Percentiles rank a stretch among this genome's conserved stretches.
Conservation (phyloP, 2,888 invertebrate species). For the Chirona hameri region DNA sequence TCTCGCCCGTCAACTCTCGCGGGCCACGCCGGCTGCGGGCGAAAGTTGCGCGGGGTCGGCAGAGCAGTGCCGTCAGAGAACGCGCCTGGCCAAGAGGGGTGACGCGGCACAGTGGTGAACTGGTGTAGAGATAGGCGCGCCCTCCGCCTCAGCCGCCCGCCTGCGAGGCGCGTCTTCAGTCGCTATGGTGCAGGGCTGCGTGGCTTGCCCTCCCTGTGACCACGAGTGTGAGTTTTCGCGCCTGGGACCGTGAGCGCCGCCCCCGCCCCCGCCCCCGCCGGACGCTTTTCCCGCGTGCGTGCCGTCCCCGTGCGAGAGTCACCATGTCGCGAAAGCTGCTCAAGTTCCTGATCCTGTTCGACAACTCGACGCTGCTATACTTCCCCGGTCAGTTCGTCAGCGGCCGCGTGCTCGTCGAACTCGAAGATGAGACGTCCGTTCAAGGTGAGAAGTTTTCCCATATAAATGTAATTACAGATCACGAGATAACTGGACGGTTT, state of each 20-base stretch:
- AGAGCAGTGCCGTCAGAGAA: not conserved
- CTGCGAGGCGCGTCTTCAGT: too few species aligned
- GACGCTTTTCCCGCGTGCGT: not conserved
- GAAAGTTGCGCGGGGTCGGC: not conserved
- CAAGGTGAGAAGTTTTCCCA: conserved; percentile 56
- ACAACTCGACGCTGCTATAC: conserved; percentile 86
- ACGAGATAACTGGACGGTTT: too few species aligned
- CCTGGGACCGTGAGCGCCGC: not conserved
- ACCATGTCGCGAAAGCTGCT: conserved; percentile 63
- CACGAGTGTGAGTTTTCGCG: not conserved
- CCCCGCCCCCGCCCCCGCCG: not conserved
- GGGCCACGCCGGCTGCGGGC: not conserved
- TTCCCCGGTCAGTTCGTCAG: conserved; percentile 92
- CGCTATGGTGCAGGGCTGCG: not conserved
- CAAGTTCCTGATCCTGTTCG: conserved; percentile 89
- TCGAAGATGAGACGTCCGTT: conserved; percentile 90
- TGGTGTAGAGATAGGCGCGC: not conserved
- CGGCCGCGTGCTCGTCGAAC: conserved; percentile 83
- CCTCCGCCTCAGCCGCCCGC: too few species aligned
- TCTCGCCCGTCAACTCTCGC: too few species aligned
- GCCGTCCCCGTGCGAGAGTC: not conserved
- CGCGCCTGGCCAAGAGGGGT: not conserved
- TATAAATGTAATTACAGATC: too few species aligned
- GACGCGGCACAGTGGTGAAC: not conserved
- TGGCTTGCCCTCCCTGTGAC: too few species aligned